Evolutionary conservation across 2,888 invertebrate species (phyloP).

Genomic region (Clitarchus hookeri): DNA sequence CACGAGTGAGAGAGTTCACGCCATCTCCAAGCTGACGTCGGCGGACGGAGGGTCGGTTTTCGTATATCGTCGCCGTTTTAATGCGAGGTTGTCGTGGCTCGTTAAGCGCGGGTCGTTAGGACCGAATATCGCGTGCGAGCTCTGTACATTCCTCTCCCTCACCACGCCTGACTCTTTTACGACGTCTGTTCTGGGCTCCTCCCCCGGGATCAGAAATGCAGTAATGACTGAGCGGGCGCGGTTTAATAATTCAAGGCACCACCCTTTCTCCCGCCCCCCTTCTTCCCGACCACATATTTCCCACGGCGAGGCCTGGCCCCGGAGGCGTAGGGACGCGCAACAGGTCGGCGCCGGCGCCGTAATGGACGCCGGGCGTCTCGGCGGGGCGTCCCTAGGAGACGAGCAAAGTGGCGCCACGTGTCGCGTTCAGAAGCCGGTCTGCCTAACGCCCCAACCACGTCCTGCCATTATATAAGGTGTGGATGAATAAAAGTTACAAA

Average conservation of each 20-base stretch:
- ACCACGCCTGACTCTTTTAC: background rate
- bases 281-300: background rate
- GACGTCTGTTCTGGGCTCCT: background rate
- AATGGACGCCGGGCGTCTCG: background rate
- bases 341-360: conserved; percentile 4
- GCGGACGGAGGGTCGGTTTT: background rate
- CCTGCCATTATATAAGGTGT: too few species aligned
- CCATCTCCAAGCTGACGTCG: background rate
- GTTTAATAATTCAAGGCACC: background rate
- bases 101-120: background rate
- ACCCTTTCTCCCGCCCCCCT: background rate
- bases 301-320: too few species aligned
- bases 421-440: too few species aligned
- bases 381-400: too few species aligned
- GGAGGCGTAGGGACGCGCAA: background rate
- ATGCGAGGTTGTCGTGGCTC: conserved; percentile 9
- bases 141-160: background rate
- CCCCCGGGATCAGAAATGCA: background rate
- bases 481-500: too few species aligned
- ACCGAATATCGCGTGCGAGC: background rate
- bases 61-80: background rate
- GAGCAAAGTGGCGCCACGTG: too few species aligned
- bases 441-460: too few species aligned
- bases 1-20: background rate
- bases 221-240: background rate